Conservation (phyloP, 2,113 vertebrate species). For the Turnix velox region DNA sequence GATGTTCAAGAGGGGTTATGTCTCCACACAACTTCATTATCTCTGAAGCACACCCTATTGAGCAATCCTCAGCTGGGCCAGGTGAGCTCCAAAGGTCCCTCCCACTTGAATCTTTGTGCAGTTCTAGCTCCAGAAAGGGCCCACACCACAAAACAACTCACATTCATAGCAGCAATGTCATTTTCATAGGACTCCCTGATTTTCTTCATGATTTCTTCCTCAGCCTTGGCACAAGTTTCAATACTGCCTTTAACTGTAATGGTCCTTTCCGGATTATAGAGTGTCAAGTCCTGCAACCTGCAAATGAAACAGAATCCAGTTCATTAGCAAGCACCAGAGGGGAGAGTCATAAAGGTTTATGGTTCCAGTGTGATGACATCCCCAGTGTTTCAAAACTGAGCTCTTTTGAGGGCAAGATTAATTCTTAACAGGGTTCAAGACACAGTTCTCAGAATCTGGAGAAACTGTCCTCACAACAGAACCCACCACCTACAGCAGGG, state of each 20-base stretch:
- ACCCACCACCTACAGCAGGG: accelerated
- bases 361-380: not conserved
- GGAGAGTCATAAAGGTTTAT: not conserved
- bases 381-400: accelerated
- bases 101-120: not conserved
- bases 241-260: constrained; percentile 92
- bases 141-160: constrained; percentile 68
- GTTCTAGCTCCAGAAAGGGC: not conserved
- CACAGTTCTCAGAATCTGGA: not conserved
- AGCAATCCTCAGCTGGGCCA: not conserved
- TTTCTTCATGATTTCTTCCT: constrained; percentile 98
- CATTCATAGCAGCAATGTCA: constrained; percentile 97
- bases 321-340: not conserved
- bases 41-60: accelerated
- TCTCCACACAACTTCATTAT: not conserved
- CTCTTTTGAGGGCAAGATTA: not conserved
- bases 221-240: constrained; percentile 87
- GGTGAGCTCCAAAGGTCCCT: not conserved
- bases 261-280: constrained; percentile 96
- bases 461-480: not conserved
- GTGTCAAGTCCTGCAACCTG: constrained; percentile 93
- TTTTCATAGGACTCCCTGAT: constrained; percentile 95
- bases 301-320: not conserved
- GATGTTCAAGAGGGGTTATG: not conserved
- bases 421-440: not conserved